Percentiles rank a stretch among this genome's conserved stretches.
Evolutionary conservation across 2,888 invertebrate genomes (phyloP).

Genomic region (Erebia epiphron): DNA sequence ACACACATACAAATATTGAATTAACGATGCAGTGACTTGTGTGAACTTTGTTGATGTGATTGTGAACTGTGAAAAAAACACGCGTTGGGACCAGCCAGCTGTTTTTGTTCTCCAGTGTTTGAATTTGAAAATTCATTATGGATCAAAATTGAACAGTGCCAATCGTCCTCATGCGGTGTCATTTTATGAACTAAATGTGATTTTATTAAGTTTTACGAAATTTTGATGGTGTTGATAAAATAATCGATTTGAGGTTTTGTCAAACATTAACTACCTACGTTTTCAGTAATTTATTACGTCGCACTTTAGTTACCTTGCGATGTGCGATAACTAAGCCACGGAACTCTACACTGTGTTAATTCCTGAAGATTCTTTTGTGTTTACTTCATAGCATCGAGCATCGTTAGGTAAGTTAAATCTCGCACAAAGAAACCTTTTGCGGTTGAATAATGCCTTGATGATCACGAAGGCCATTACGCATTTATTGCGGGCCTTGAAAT

Average conservation of each 20-base stretch:
- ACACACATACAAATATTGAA: too few relatives aligned
- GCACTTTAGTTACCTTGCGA: slow-evolving; percentile 44
- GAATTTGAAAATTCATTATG: slow-evolving; percentile 61
- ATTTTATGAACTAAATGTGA: slow-evolving; percentile 62
- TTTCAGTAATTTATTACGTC: slow-evolving; percentile 57
- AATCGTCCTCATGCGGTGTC: slow-evolving; percentile 61
- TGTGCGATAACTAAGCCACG: slow-evolving; percentile 30
- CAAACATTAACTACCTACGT: slow-evolving; percentile 59
- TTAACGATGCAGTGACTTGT: neutral
- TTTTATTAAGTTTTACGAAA: slow-evolving; percentile 56
- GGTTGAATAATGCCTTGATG: slow-evolving; percentile 7
- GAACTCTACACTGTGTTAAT: slow-evolving; percentile 20
- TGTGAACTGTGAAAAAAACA: slow-evolving; percentile 55
- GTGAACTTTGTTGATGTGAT: slow-evolving; percentile 23
- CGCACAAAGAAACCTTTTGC: slow-evolving; percentile 22
- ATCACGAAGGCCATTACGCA: slow-evolving; percentile 24
- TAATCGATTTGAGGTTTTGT: slow-evolving; percentile 72
- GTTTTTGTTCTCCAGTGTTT: slow-evolving; percentile 70
- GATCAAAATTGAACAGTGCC: slow-evolving; percentile 78
- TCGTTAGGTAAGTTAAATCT: slow-evolving; percentile 30
- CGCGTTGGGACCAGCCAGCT: slow-evolving; percentile 69
- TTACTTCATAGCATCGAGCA: slow-evolving; percentile 7
- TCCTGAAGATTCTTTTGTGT: slow-evolving; percentile 3
- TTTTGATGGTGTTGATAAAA: slow-evolving; percentile 55
- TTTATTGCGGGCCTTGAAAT: slow-evolving; percentile 30